Conservation (phyloP, 1,140 invertebrate species). For the Metaphire vulgaris region DNA sequence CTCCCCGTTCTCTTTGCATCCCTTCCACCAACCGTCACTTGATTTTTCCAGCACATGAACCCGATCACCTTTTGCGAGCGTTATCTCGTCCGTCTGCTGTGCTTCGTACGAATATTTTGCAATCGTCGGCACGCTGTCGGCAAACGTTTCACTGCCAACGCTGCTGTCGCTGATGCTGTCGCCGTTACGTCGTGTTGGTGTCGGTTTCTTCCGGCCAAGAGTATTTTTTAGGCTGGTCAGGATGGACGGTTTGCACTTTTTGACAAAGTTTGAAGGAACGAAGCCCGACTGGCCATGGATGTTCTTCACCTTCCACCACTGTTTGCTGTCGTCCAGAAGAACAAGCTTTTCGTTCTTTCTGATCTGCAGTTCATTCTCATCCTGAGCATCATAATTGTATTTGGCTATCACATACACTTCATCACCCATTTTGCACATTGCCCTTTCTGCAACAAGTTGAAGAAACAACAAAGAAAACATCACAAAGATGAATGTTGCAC, state of each 20-base stretch:
- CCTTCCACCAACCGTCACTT: constrained; percentile 99
- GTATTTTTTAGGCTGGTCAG: constrained; percentile 68
- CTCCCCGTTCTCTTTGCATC: constrained; percentile 54
- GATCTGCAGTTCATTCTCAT: constrained; percentile 90
- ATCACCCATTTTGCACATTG: constrained; percentile 35
- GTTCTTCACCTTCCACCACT: constrained; percentile 68
- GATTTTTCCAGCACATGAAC: constrained; percentile 96
- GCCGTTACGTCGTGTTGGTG: constrained; percentile 64
- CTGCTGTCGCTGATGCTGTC: constrained; percentile 22
- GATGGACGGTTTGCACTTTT: constrained; percentile 88
- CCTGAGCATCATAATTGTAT: constrained; percentile 95
- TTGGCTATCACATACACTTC: constrained; percentile 75
- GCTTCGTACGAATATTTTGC: constrained; percentile 98
- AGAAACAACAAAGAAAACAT: too few species aligned
- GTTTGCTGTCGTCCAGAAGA: constrained; percentile 91
- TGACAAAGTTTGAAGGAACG: constrained; percentile 99
- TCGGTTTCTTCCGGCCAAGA: constrained; percentile 31
- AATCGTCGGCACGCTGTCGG: constrained; percentile 60
- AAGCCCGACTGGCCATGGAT: constrained; percentile 84
- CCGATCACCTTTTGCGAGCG: constrained; percentile 69
- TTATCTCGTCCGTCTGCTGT: constrained; percentile 91
- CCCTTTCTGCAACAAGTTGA: too few species aligned
- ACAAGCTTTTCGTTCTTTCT: constrained; percentile 95
- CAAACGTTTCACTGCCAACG: constrained; percentile 7
- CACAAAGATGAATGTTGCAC: too few species aligned